Evolutionary conservation across 2,797 vertebrate species (phyloP), one percentile per base, ranked within the genome.

Genomic region (Megalops cyprinoides): DNA sequence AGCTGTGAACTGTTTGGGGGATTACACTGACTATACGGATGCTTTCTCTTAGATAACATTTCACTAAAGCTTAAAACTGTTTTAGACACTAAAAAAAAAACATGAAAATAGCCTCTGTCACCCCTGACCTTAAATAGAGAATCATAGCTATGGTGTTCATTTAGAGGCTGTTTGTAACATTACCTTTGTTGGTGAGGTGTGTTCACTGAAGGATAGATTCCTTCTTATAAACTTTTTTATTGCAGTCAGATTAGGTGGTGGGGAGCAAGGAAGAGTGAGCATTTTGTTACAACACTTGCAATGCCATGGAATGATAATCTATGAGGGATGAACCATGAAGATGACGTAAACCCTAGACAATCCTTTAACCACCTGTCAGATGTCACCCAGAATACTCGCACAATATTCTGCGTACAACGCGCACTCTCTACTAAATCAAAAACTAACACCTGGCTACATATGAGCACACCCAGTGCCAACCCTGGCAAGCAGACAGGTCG

Each of bases 261-360:
- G 67, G 62, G 34, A 67, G 39, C 31, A 37, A 34, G 25, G 31
- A 65, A 9, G 46, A 10, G 4, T 4, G 46, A 48, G 46, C 28
- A 58, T 28, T 28, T 62, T 62, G 58, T 15, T 62, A 62, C n/a
- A 62, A 62, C 31, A 69, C 67, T 39, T 71, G n/a, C n/a, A 18
- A 71, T 20, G 7, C 67, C 71, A 39, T 71, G 67, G 37, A 2
- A 71, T 71, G 67, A 71, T 44, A 71, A 44, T 71, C 39, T 39
- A 44, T 44, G n/a, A n/a, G n/a, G n/a, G n/a, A n/a, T n/a, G n/a
- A n/a, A 71, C 37, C 39, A 44, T 67, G 62, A 15, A 71, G 37
- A 1, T 42, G 67, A 44, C 44, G 67, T 71, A 42, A 71, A 71
- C 25, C 44, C 71, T 9, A 71, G 44, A 42, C 67, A 71, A n/a